Base-by-base conservation (phyloP, 2,797 vertebrate species). In the Acipenser transmontanus region DNA sequence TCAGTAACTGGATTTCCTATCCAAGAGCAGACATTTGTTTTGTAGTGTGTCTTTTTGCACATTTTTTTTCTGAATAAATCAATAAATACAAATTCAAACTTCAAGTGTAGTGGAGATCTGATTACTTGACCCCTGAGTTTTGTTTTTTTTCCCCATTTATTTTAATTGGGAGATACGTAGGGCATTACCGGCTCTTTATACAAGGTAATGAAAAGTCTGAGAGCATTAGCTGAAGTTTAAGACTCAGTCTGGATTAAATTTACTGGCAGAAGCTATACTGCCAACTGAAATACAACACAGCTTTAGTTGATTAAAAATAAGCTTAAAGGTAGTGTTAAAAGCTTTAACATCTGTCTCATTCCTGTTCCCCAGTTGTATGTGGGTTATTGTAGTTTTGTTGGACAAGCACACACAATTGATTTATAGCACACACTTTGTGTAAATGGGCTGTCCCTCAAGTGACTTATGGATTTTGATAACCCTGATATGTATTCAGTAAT, bases 51-150 rank as follows among this genome's bases (percentile, higher is more conserved):
- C 34, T 34, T 34, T 34, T 34, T 34, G 34, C 34, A 34, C 34
- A 34, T 34, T 34, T 34, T 34, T 34, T 34, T 34, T 34, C 34
- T 34, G 34, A 34, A 34, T 34, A 34, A 34, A 34, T 34, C 34
- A 34, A 34, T 34, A 34, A 34, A 34, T 4, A 34, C 2, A 34
- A 34, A 34, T 34, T 34, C 34, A 34, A 34, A n/a, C 52, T 54
- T 54, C n/a, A 54, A 54, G 8, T 54, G 52, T 54, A 9, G n/a
- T 54, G 8, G 9, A 54, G 1, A 2, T 9, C 52, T 54, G 52
- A 54, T 74, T 61, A 66, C 70, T 63, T 62, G 54, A 57, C 47
- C 4, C 47, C n/a, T n/a, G 52, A 9, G 52, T 54, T 6, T 2
- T 17, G 5, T 49, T 59, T 66, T 49, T 48, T 11, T 65, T 66